Conservation (phyloP, 2,797 vertebrate species). For the Lithobates sylvaticus region DNA sequence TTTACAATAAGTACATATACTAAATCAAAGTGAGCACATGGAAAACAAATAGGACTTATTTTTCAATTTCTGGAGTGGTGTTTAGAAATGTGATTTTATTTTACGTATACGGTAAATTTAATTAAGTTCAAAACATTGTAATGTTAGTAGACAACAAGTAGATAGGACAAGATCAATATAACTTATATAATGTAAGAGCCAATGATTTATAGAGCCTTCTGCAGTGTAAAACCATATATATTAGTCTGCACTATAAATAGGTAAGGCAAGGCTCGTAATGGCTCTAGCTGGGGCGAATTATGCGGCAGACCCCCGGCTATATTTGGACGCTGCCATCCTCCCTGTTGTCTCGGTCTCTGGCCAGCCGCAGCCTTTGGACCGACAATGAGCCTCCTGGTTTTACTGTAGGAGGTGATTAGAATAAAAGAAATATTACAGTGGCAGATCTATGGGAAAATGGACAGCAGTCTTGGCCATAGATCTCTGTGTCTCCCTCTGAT, state of each 20-base stretch:
- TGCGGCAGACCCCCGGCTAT: neutral
- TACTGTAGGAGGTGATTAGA: slow-evolving; percentile 60
- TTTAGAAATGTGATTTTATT: too few species aligned
- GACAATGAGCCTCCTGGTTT: slow-evolving; percentile 61
- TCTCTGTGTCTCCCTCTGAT: slow-evolving; percentile 54
- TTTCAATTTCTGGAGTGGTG: too few species aligned
- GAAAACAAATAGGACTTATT: too few species aligned
- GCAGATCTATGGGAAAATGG: slow-evolving; percentile 60
- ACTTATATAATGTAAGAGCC: neutral
- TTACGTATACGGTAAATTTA: neutral
- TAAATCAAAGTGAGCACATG: too few species aligned
- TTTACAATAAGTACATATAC: too few species aligned
- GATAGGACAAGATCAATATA: neutral
- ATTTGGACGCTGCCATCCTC: slow-evolving; percentile 32
- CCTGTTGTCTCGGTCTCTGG: slow-evolving; percentile 19
- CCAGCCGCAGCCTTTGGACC: slow-evolving; percentile 36
- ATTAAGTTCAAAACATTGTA: neutral
- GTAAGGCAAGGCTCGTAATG: slow-evolving; percentile 18
- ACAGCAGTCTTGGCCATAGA: slow-evolving; percentile 61
- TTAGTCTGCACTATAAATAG: slow-evolving; percentile 48
- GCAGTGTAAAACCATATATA: slow-evolving; percentile 11
- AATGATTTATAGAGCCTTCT: slow-evolving; percentile 13
- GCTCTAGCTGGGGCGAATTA: slow-evolving; percentile 30
- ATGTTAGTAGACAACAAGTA: too few species aligned
- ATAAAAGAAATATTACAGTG: neutral